These are phyloP conservation scores for Petrolisthes cinctipes DNA, from an alignment of 2,888 invertebrate genomes.

Conservation along the genomic window DNA sequence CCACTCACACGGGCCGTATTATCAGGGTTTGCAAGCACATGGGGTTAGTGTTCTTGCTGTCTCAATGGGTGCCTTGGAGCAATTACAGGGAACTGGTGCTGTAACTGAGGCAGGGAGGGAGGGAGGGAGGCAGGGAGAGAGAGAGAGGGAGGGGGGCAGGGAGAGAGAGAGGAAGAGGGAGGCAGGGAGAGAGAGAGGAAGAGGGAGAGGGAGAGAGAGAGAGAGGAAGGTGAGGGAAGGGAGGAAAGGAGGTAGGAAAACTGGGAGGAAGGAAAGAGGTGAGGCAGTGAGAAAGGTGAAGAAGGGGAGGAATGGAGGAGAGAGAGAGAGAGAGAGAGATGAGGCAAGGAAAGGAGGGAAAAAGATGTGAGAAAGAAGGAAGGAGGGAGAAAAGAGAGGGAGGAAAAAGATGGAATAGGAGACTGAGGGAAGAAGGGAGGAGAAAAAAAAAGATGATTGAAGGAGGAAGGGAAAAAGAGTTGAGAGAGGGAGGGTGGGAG, in stretches of 20 bases:
- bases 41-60: too few species aligned
- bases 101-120: neutral
- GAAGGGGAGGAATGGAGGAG: neutral
- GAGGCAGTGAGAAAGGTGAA: neutral
- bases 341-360: neutral
- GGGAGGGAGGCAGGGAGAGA: neutral
- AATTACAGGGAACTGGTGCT: too few species aligned
- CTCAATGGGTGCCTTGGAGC: too few species aligned
- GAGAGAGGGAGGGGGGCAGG: slow-evolving; percentile 62
- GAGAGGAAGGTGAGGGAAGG: slow-evolving; percentile 31
- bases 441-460: neutral
- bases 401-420: neutral
- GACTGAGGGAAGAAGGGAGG: slow-evolving; percentile 6
- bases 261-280: neutral
- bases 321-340: neutral
- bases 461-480: neutral
- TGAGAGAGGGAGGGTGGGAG: neutral
- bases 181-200: neutral
- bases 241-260: neutral
- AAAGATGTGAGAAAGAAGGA: neutral
- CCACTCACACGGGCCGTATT: too few species aligned
- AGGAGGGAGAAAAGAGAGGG: neutral
- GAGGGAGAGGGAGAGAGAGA: neutral
- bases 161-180: slow-evolving; percentile 12
- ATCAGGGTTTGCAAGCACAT: too few species aligned